Base-by-base conservation (phyloP, 1,140 invertebrate species). In the Drosophila elegans region DNA sequence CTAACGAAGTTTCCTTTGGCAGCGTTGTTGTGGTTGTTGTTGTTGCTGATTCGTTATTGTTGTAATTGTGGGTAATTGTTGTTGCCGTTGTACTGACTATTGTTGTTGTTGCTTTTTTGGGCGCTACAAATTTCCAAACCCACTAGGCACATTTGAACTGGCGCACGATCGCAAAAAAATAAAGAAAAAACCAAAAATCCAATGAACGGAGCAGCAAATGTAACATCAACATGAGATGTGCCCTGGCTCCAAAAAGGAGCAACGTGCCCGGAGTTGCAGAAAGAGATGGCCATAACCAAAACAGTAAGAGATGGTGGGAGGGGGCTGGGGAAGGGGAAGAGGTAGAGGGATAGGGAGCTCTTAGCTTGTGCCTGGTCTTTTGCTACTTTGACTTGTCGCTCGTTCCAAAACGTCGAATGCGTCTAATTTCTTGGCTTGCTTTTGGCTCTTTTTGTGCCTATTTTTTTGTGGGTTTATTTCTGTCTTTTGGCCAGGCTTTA, bases 201-300 rank as follows among this genome's bases (percentile, higher is more conserved):
- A 76, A 69, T 54, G 41, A 77, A 53, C 48, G 56, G 59, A 76
- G 71, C 81, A 67, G 79, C 84, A 88, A 88, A 89, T 88, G 84
- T 88, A 84, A 89, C 83, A 88, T 88, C 83, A 88, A 89, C 83
- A 89, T 89, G 79, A 88, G 83, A 89, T 88, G 83, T 83, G 83
- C 83, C 63, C 45, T 36, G 51, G 78, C 75, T 75, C 45, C 72
- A 29, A 67, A 75, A 69, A 76, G 74, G 74, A 76, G 74, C 74
- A 76, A 59, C 67, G 62, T 77, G 81, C 77, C 57, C n/a, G n/a
- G 5, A 64, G 64, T 44, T 39, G 13, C 44, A 38, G 46, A 62
- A 21, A 51, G 64, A 49, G 64, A 63, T 12, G 61, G 44, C 16
- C 60, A 12, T 42, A 25, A 27, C 29, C 29, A 4, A 11, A n/a